These are phyloP conservation scores for Pterostichus niger DNA, from an alignment of 2,888 invertebrate genomes.

Conservation along the genomic window DNA sequence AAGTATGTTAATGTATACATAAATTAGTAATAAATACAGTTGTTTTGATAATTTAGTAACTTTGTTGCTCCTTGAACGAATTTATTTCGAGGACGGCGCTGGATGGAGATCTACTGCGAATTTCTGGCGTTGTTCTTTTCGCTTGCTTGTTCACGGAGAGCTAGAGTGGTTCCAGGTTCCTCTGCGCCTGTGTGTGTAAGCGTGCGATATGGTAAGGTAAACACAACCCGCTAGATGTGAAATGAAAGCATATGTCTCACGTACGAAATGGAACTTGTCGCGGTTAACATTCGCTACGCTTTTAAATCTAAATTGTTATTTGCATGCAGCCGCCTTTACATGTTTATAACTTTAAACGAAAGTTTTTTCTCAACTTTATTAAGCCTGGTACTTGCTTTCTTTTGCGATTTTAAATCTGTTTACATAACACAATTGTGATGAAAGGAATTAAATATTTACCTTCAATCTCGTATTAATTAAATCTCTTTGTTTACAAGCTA, in stretches of 20 bases:
- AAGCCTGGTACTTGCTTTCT: not conserved
- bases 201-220: slow-evolving; percentile 30
- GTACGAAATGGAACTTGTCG: slow-evolving; percentile 29
- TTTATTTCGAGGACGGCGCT: not conserved
- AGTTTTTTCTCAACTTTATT: slow-evolving; percentile 33
- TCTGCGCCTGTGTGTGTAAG: not conserved
- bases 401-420: slow-evolving; percentile 4
- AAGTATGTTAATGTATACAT: slow-evolving; percentile 13
- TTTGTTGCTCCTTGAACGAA: not conserved
- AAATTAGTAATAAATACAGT: slow-evolving; percentile 27
- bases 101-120: not conserved
- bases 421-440: slow-evolving; percentile 10
- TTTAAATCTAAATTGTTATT: slow-evolving; percentile 44
- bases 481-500: not conserved
- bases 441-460: slow-evolving; percentile 30
- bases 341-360: slow-evolving; percentile 18
- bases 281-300: slow-evolving; percentile 38
- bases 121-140: not conserved
- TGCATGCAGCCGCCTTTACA: slow-evolving; percentile 6
- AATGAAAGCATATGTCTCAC: slow-evolving; percentile 48
- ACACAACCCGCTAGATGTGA: slow-evolving; percentile 8
- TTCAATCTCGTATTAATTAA: slow-evolving; percentile 24
- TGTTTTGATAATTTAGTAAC: not conserved
- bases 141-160: not conserved
- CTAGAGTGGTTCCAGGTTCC: no score